These are phyloP conservation scores for Asbolus verrucosus DNA, from an alignment of 1,140 invertebrate species.

Conservation along the genomic window DNA sequence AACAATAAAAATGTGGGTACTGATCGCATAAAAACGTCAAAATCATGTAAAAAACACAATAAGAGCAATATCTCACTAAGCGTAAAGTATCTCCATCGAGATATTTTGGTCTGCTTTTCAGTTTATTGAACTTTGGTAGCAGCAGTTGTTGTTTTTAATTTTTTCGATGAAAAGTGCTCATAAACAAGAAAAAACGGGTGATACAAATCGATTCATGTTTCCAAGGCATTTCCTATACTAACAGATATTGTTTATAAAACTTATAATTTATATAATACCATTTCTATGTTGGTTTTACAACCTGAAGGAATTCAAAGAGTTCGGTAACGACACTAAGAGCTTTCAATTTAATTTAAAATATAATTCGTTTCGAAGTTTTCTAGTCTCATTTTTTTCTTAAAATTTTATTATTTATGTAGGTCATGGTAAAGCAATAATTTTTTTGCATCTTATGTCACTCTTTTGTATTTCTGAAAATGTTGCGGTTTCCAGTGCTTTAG, in stretches of 20 bases:
- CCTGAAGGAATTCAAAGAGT: too few species aligned
- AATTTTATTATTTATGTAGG: too few species aligned
- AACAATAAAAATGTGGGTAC: constrained; percentile 6
- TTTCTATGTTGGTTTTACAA: too few species aligned
- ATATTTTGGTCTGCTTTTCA: constrained; percentile 28
- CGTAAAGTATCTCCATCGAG: constrained; percentile 5
- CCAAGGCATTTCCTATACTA: neutral
- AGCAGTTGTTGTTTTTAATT: constrained; percentile 16
- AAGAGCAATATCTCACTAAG: constrained; percentile 13
- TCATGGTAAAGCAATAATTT: too few species aligned
- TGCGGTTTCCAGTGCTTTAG: too few species aligned
- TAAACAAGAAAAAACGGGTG: constrained; percentile 9
- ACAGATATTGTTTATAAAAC: neutral
- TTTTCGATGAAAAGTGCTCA: constrained; percentile 16
- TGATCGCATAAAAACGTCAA: constrained; percentile 1
- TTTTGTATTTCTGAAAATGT: too few species aligned
- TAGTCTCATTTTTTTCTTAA: too few species aligned
- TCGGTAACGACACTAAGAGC: too few species aligned
- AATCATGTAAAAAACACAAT: constrained; percentile 17
- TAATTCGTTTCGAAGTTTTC: too few species aligned
- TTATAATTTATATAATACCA: too few species aligned
- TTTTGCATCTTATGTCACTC: too few species aligned
- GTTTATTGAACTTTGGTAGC: constrained; percentile 25
- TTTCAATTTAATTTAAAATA: too few species aligned
- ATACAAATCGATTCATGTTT: constrained; percentile 15